Conservation (phyloP, 2,113 vertebrate species). For the Saguinus midas region DNA sequence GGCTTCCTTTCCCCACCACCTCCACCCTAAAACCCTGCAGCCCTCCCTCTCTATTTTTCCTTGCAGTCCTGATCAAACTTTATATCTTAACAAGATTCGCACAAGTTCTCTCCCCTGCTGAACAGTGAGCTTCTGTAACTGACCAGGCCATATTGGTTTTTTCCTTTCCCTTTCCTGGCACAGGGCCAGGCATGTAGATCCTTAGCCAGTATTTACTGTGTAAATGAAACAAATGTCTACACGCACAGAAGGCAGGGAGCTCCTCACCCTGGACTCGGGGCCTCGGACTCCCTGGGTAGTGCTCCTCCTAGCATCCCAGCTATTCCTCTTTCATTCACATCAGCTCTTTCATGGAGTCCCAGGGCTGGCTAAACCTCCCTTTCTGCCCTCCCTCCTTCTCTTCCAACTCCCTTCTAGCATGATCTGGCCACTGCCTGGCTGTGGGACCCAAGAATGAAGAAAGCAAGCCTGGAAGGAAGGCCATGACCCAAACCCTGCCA, state of each 20-base stretch:
- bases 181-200: fast-evolving
- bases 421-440: neutral
- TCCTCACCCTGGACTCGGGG: fast-evolving
- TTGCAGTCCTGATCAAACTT: neutral
- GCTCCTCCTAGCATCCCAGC: neutral
- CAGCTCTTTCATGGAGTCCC: neutral
- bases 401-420: neutral
- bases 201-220: neutral
- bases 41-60: neutral
- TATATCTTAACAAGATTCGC: too few species aligned
- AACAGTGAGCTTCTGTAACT: neutral
- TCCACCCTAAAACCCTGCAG: neutral
- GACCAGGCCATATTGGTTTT: fast-evolving
- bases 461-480: neutral
- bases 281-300: neutral
- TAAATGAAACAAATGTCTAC: neutral
- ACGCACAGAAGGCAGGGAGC: neutral
- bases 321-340: neutral
- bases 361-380: neutral
- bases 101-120: neutral
- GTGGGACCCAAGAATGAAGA: neutral
- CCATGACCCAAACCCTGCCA: neutral
- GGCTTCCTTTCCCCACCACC: neutral
- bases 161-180: neutral
- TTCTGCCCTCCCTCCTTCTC: neutral